Conservation (phyloP, 92 coral and sea anemone genomes). For the Palythoa grandiflora region DNA sequence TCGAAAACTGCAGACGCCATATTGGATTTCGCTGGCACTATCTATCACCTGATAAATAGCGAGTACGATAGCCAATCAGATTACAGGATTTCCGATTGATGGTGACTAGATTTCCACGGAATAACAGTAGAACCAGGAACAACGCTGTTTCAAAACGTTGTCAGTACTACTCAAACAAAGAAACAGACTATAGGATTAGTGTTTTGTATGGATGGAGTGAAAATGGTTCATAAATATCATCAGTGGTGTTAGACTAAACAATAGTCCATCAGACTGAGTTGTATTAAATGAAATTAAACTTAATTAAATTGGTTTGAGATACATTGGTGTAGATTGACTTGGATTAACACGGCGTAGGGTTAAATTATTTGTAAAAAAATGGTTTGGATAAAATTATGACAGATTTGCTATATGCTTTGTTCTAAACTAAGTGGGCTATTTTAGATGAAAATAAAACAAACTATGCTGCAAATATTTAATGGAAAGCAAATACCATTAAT, state of each 20-base stretch:
- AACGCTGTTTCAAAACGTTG: neutral
- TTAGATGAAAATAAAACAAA: neutral
- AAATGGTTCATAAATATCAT: too few relatives aligned
- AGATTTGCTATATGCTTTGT: too few relatives aligned
- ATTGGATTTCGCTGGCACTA: too few relatives aligned
- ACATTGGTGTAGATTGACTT: neutral
- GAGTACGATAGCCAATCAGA: too few relatives aligned
- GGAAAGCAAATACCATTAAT: neutral
- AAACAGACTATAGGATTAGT: neutral
- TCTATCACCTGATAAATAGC: too few relatives aligned
- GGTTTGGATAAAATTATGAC: too few relatives aligned
- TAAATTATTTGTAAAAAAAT: too few relatives aligned
- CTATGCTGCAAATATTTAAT: neutral
- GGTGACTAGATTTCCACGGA: neutral
- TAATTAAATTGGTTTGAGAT: neutral
- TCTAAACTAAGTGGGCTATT: neutral
- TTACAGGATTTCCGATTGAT: too few relatives aligned
- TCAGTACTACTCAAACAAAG: neutral
- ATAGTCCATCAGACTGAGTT: too few relatives aligned
- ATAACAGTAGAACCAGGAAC: neutral
- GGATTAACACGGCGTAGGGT: too few relatives aligned
- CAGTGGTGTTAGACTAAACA: too few relatives aligned
- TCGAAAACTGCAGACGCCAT: too few relatives aligned
- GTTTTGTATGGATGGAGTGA: neutral
- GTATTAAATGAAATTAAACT: neutral